Evolutionary conservation across 2,113 vertebrate genomes (phyloP), one percentile per base, ranked within the genome.

Genomic region (Eulemur macaco): DNA sequence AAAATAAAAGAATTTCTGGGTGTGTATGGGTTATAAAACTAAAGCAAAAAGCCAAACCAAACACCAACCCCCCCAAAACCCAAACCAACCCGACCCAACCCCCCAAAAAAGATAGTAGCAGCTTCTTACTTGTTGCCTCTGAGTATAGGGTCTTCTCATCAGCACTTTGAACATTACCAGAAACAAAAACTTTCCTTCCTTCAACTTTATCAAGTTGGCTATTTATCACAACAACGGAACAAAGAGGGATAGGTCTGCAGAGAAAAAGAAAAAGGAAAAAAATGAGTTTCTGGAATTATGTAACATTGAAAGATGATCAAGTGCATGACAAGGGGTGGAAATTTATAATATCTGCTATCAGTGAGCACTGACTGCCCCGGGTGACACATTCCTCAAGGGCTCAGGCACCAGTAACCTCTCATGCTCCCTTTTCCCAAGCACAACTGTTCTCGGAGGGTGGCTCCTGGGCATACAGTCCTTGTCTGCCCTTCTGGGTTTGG

Each of bases 171-270:
- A 98, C 14, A 10, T 23, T 13, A 58, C 97, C 97, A 27, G 97
- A 98, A 50, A 97, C 0, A 63, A 96, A 98, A 5, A 92, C 3
- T 71, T 98, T 98, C 81, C 96, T 95, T 52, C 97, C 96, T 86
- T 98, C 98, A 1, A 83, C 2, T 78, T 92, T 96, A 52, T 98
- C 95, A 81, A 98, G 20, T 52, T 95, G 91, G 86, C 92, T 68
- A n/a, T 97, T 98, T 54, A 98, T 39, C 45, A 98, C 89, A 87
- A 98, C 97, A 54, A 96, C 96, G 14, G 96, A 95, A 45, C 91
- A 76, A 88, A 98, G 86, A 0, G 95, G 96, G 31, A 98, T 45
- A 21, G 98, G 98, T 78, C 98, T 98, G 92, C 8, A 86, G 64
- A 93, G 10, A 37, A 80, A 82, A 68, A 66, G 82, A n/a, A 82